phyloP scores from a whole-genome alignment of 2,888 invertebrate species.

The Apamea sordens region DNA sequence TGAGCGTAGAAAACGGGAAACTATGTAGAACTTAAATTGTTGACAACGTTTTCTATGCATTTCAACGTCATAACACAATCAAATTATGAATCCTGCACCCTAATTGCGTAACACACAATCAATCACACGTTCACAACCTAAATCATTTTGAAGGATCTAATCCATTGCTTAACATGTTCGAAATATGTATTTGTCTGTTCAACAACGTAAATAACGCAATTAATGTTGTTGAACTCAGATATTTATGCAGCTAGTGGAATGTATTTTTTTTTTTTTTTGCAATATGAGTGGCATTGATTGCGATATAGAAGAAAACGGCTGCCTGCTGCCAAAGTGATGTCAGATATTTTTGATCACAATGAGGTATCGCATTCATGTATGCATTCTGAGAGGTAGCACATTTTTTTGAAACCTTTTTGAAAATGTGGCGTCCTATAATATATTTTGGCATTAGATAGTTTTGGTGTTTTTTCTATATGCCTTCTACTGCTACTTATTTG shows the following conservation, averaged over 20 bases:
- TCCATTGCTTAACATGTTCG: too few species aligned
- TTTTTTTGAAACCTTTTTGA: neutral
- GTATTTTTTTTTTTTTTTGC: neutral
- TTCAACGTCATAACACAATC: neutral
- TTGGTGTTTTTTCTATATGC: neutral
- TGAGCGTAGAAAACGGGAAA: neutral
- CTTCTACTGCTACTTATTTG: neutral
- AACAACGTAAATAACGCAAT: too few species aligned
- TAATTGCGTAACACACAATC: too few species aligned
- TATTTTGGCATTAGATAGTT: neutral
- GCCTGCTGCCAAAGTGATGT: neutral
- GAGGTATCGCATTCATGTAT: neutral
- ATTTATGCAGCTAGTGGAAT: neutral
- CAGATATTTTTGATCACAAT: neutral
- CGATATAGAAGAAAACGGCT: neutral
- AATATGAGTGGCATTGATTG: neutral
- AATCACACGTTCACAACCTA: too few species aligned
- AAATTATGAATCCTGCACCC: neutral
- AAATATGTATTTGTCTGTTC: too few species aligned
- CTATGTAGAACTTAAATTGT: neutral
- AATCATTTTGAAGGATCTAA: too few species aligned
- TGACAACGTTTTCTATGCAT: neutral
- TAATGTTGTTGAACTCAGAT: neutral
- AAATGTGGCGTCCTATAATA: neutral
- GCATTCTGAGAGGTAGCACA: neutral